Evolutionary conservation across 2,797 vertebrate genomes (phyloP), one percentile per base, ranked within the genome.

Genomic region (Phylloscopus collybita): DNA sequence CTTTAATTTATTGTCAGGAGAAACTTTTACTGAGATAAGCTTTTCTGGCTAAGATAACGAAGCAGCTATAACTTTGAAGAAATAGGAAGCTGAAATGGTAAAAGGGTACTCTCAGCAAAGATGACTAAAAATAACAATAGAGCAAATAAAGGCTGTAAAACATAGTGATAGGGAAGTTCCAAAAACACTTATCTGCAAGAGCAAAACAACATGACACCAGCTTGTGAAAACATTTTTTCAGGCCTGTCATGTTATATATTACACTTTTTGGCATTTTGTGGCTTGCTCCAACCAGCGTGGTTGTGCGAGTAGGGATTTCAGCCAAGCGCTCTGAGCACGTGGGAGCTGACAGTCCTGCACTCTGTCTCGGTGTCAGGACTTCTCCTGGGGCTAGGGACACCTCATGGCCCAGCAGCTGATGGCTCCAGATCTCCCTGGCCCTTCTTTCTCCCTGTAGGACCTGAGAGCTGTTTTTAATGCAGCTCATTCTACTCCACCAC

Each of bases 81-180:
- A 90, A 90, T 50, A 83, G 71, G 76, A 93, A 93, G 53, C 80
- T 86, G 66, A 88, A 90, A 91, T 36, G 8, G 80, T 80, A 69
- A 91, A 90, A 88, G 75, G 29, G 27, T 56, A 66, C 12, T 80
- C 80, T 73, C 30, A 71, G 83, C 71, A 92, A 94, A 90, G 78
- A 88, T 61, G 80, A 90, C 82, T 96, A 95, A 96, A 96, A 94
- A 90, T 80, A 95, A 96, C 84, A 92, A 82, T 76, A 93, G 22
- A 70, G 73, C 59, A 94, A 88, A 95, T 88, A 93, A 92, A 94
- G n/a, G 71, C 70, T 81, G 38, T 90, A 93, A 95, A 96, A 80
- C 45, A 60, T 0, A 42, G 72, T 1, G 65, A 90, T 85, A 91
- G 80, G 40, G 59, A 81, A 86, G 76, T 84, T 96, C 88, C 90